Evolutionary conservation across 2,113 vertebrate genomes (phyloP).

Genomic region (Cardinalis cardinalis): DNA sequence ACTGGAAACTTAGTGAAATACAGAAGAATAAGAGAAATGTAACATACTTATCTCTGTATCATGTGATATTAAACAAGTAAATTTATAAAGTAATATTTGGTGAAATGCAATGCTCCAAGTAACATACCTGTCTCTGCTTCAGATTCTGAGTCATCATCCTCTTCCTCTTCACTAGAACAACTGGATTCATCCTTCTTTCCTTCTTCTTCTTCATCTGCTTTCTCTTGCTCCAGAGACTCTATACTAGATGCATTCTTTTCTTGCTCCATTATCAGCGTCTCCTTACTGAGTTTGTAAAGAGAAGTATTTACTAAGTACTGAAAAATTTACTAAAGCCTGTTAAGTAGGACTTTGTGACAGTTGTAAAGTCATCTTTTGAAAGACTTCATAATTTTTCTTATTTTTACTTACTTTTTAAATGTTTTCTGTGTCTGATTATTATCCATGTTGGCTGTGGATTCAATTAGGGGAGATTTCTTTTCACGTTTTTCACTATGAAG

Average conservation of each 20-base stretch:
- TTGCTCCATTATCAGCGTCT: conserved; percentile 90
- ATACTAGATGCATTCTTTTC: conserved; percentile 89
- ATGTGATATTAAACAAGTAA: not conserved
- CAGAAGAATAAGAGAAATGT: not conserved
- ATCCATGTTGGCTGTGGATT: conserved; percentile 90
- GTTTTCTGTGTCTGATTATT: conserved; percentile 94
- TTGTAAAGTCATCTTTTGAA: not conserved
- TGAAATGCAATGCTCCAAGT: not conserved
- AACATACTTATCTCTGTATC: not conserved
- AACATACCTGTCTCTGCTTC: conserved; percentile 91
- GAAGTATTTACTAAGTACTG: not conserved
- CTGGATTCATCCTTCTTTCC: conserved; percentile 98
- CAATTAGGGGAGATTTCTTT: conserved; percentile 95
- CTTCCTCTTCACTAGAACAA: conserved; percentile 98
- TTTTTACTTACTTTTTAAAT: conserved; percentile 85
- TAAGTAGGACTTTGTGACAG: not conserved
- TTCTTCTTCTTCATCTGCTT: conserved; percentile 90
- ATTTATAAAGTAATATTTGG: not conserved
- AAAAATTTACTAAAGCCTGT: not conserved
- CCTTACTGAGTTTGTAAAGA: conserved; percentile 80
- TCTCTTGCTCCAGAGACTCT: conserved; percentile 92
- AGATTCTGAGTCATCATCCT: conserved; percentile 96
- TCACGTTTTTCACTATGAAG: conserved; percentile 92
- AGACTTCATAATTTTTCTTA: not conserved
- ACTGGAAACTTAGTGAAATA: not conserved